Base-by-base conservation (phyloP, 2,113 vertebrate species). In the Lagopus muta region DNA sequence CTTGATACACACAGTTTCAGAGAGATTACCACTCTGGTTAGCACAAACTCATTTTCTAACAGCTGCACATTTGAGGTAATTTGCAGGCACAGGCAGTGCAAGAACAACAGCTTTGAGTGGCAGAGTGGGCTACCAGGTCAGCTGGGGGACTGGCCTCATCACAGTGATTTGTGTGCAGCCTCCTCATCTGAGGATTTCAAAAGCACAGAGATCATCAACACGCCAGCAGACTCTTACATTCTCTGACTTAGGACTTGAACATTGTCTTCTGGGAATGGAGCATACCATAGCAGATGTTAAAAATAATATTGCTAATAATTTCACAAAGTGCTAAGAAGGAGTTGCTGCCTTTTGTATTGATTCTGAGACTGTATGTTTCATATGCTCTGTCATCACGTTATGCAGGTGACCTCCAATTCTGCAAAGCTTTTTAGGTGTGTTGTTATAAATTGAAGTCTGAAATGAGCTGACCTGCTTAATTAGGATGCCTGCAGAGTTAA, bases 381-480 rank as follows among this genome's bases (percentile, higher is more conserved):
- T 22, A 11, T 5, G 34, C 14, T 22, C 9, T 45, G 38, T 47
- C 10, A 2, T 34, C 60, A 52, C 19, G 17, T 47, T 93, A 83
- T 66, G 89, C 21, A 5, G 57, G 70, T 84, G 82, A 91, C 74
- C 74, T 91, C 85, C 90, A 75, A 84, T 48, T 65, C 55, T 64
- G 52, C 74, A 82, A 75, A 94, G 42, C 60, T 7, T 89, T 94
- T 89, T 67, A 91, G 17, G n/a, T 75, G 34, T 50, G 38, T 5
- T 71, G 45, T n/a, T 74, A 50, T 10, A 84, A 94, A 92, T 81
- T 86, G 66, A 62, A 94, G 84, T 42, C 50, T 72, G 77, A 74
- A 86, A 81, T 54, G 65, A 84, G 82, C 61, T 92, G 81, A 87
- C 90, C 85, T 91, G 66, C 88, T 92, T 92, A 94, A 92, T 78